A percentile compares a stretch with the other conserved stretches of the same genome.
Conservation (phyloP, 2,797 vertebrate species). For the Acrossocheilus fasciatus region DNA sequence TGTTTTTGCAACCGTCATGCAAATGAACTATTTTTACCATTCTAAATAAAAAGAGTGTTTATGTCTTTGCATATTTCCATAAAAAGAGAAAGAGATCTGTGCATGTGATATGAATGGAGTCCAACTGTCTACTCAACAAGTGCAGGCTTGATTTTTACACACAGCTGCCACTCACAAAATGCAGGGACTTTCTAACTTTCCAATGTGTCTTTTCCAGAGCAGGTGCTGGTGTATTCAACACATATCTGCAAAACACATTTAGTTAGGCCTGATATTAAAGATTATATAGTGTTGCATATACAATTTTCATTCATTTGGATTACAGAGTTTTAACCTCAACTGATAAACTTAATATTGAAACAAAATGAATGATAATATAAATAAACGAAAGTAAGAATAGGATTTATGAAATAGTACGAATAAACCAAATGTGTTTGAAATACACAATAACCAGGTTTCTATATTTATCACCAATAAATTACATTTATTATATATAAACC, state of each 20-base stretch:
- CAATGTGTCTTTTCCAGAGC: constrained; percentile 11
- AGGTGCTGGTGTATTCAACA: constrained; percentile 15
- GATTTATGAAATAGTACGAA: background rate
- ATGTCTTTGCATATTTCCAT: constrained; percentile 30
- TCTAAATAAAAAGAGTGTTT: constrained; percentile 15
- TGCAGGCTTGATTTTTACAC: constrained; percentile 64
- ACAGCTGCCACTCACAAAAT: constrained; percentile 37
- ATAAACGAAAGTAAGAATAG: background rate
- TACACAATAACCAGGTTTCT: background rate
- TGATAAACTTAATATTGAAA: background rate
- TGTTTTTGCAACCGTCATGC: constrained; percentile 18
- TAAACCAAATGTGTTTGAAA: background rate
- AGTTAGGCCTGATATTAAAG: background rate
- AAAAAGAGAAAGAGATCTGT: constrained; percentile 15
- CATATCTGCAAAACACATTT: background rate
- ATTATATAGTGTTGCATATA: background rate
- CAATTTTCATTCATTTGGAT: background rate
- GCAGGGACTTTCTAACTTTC: constrained; percentile 56
- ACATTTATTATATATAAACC: background rate
- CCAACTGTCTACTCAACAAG: constrained; percentile 59
- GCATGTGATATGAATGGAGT: constrained; percentile 17
- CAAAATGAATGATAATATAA: background rate
- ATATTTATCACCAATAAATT: background rate
- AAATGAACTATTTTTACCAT: constrained; percentile 1
- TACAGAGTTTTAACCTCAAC: background rate